Base-by-base conservation (phyloP, 2,113 vertebrate genomes). In the Pollimyrus isidori region DNA sequence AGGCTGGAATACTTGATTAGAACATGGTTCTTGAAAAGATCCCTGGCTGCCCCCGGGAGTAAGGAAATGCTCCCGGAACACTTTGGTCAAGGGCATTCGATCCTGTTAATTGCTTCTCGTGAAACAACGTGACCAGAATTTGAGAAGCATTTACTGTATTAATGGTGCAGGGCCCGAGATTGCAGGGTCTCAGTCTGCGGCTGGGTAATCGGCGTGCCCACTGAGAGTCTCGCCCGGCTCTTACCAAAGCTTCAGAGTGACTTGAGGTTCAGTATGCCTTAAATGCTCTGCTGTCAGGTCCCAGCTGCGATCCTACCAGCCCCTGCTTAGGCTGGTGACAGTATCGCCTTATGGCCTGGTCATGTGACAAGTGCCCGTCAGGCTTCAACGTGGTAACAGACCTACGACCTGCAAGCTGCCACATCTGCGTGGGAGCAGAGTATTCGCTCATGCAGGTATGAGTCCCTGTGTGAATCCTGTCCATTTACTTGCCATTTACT, bases 81-180 rank as follows among this genome's bases (percentile, higher is more conserved):
- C 30, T 80, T 42, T 90, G 87, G 90, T 93, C 92, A 95, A 93
- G 93, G 93, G 83, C 89, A 56, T 91, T 86, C 90, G 91, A 91
- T 92, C 90, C 90, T 90, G 89, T 91, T 92, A 93, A 94, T 94
- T 92, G 92, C 91, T 92, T 94, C 91, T 92, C 45, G 23, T 89
- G 89, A 58, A 92, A 46, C 58, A 90, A 91, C 88, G 90, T 94
- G 92, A 92, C 69, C 80, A 9, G 92, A 58, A 83, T 92, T 5
- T 9, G 9, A 82, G 80, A 90, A 80, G 76, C 50, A 52, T n/a
- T n/a, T n/a, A n/a, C n/a, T 15, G n/a, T 21, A 21, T 90, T 90
- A 45, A 92, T 86, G 88, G 6, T 3, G 7, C 19, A 42, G 42
- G 69, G 26, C 48, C 21, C n/a, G 62, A 30, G 4, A 23, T 39